Base-by-base conservation (phyloP, 1,140 invertebrate species). In the Drosophila punjabiensis region DNA sequence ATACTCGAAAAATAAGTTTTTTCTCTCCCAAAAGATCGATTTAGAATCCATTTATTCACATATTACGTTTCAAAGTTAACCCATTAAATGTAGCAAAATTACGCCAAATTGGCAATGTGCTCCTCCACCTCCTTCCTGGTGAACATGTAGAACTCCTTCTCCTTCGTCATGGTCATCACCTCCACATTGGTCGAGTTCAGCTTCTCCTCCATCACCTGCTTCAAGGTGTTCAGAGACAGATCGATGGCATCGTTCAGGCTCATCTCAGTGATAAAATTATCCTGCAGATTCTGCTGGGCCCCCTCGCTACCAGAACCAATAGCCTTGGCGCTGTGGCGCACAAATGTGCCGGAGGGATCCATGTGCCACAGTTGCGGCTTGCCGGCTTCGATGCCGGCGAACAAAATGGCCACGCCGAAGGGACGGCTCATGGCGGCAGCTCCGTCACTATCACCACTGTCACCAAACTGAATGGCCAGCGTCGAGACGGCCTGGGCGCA, bases 201-300 rank as follows among this genome's bases (percentile, higher is more conserved):
- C 94, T 99, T 99, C 93, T 99, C 99, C 93, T 99, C 99, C 99
- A 99, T 99, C 0, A 99, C 99, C 94, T 99, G 99, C 92, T 99
- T 99, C 3, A 99, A 94, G 90, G 99, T 99, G 10, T 97, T 98
- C 16, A 99, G 94, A 4, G 98, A 96, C 39, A 97, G 93, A 90
- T 98, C 98, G 62, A 98, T 96, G 16, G 99, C 99, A 94, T 99
- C 98, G 71, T 97, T 96, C n/a, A 99, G 93, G 1, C 97, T 98
- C 97, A 99, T 98, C 13, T 97, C 97, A 48, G 94, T 93, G 73
- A 95, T 95, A 74, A 95, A 96, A n/a, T 94, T 93, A 74, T 96
- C 95, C 97, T 99, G 94, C 20, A 96, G 95, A 79, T 98, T 98
- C 93, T 99, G 99, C 93, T 99, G 99, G 64, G 99, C 99, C 8